phyloP scores from a whole-genome alignment of 2,113 vertebrate species.

The Guaruba guarouba region DNA sequence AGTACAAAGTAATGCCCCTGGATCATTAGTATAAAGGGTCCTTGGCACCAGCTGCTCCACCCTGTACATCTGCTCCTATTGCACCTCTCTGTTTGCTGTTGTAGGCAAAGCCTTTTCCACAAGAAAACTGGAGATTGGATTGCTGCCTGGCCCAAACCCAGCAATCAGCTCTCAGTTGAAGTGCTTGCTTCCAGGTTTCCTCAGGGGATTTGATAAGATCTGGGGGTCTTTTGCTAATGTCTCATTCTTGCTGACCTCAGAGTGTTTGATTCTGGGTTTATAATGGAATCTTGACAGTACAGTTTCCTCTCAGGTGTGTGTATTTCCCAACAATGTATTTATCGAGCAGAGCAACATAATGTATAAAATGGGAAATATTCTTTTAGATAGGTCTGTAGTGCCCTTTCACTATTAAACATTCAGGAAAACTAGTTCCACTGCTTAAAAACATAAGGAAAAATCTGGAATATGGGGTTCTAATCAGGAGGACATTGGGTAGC shows the following conservation, averaged over 20 bases:
- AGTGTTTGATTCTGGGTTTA: background rate
- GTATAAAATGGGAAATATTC: background rate
- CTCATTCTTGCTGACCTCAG: background rate
- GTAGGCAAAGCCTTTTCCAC: background rate
- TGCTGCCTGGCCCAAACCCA: background rate
- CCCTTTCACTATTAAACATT: background rate
- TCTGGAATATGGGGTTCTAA: background rate
- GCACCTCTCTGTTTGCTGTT: background rate
- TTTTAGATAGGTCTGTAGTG: background rate
- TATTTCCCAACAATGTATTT: background rate
- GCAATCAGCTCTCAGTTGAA: background rate
- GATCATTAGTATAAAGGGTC: background rate
- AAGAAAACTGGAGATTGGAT: background rate
- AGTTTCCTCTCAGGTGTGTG: background rate
- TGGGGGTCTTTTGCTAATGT: background rate
- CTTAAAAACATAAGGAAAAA: background rate
- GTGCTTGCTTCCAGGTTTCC: background rate
- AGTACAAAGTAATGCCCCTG: background rate
- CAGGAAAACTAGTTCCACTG: background rate
- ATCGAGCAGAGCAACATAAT: background rate
- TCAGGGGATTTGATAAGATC: background rate
- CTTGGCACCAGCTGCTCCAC: background rate
- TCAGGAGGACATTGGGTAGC: background rate
- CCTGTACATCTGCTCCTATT: background rate
- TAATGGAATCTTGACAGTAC: background rate